Percentiles rank a stretch among this genome's conserved stretches.
Evolutionary conservation across 2,888 invertebrate genomes (phyloP).

Genomic region (Panzeria rudis): DNA sequence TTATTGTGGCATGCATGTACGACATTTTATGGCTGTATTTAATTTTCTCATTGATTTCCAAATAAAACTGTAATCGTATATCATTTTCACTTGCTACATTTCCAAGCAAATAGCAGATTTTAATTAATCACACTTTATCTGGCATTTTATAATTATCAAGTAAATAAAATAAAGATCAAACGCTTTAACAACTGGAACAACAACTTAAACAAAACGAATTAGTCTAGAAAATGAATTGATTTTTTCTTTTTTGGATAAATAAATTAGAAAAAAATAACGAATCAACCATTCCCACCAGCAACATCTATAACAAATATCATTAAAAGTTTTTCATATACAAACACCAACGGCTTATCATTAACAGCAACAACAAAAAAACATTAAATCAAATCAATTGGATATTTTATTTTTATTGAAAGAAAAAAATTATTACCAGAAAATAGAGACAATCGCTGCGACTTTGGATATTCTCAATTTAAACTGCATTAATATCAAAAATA

Average conservation of each 20-base stretch:
- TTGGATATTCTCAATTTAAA: neutral
- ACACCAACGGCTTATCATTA: constrained; percentile 28
- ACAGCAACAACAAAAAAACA: constrained; percentile 21
- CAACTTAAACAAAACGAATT: neutral
- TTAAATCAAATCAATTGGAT: neutral
- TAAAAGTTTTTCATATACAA: constrained; percentile 5
- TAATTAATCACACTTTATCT: constrained; percentile 44
- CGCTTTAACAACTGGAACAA: neutral
- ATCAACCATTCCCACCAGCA: neutral
- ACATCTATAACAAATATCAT: constrained; percentile 6
- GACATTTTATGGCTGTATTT: neutral
- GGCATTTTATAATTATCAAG: constrained; percentile 14
- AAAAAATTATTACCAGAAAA: neutral
- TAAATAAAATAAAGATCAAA: constrained; percentile 10
- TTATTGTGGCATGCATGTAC: neutral
- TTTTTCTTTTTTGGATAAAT: constrained; percentile 16
- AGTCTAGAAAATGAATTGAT: constrained; percentile 13
- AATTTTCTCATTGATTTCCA: constrained; percentile 18
- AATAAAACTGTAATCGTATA: neutral
- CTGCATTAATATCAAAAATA: constrained; percentile 6
- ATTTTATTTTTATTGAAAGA: constrained; percentile 18
- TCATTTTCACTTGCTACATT: constrained; percentile 3
- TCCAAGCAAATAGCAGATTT: neutral
- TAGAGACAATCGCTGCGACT: neutral
- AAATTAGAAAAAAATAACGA: neutral